Evolutionary conservation across 2,113 vertebrate species (phyloP), one percentile per base, ranked within the genome.

Genomic region (Blennius ocellaris): DNA sequence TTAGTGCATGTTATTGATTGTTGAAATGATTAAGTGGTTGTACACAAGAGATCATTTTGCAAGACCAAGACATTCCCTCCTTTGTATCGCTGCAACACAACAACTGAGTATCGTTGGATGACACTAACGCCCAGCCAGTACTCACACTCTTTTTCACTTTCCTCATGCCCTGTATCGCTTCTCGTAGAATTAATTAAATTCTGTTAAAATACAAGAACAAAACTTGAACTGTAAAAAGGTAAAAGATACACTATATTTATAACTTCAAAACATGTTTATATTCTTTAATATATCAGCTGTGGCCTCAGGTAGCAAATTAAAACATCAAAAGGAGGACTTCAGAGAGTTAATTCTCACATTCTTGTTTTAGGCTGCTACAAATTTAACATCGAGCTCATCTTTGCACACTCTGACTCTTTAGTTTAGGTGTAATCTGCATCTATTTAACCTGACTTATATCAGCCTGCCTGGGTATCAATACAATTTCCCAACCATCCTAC

Each of bases 1-100:
- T 83, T 79, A 30, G 69, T 65, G 71, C 16, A 21, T 64, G 54
- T 45, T 82, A 91, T 90, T 85, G 90, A 91, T 90, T n/a, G 71
- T 69, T 49, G 21, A 53, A 67, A 79, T 86, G 83, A 87, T 86
- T 76, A 76, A 73, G 62, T 64, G 68, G 64, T 82, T 86, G 81
- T 80, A 61, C 74, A 87, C 71, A 64, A 80, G 56, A 69, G 76
- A 83, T 89, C 78, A 69, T 89, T 87, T 80, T 62, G 63, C 79
- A 67, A 59, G 59, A 67, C 78, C 76, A 79, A 63, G 70, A 72
- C 37, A 69, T 58, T 73, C 72, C 36, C 48, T 69, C 43, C 60
- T 76, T 56, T 65, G 54, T 47, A 73, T 70, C 64, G 11, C 65
- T 71, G 69, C 69, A 77, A 61, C 64, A 76, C 56, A 44, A n/a